Evolutionary conservation across 2,888 invertebrate genomes (phyloP), one percentile per base, ranked within the genome.

Genomic region (Lordiphosa andalusiaca): DNA sequence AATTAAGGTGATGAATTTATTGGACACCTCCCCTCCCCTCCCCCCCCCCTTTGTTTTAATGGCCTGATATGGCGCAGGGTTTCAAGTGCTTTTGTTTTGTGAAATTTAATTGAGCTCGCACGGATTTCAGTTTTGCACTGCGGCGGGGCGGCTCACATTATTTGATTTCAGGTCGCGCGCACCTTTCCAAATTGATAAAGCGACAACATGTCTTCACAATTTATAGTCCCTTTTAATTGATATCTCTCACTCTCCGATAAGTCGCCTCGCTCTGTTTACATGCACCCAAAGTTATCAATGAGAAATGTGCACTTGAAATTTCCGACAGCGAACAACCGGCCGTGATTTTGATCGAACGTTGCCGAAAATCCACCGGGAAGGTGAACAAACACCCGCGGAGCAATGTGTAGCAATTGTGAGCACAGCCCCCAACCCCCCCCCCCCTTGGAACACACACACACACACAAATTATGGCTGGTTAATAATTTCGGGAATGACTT

Each of bases 1-100:
- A 78, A 81, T 78, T 83, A 78, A 81, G 71, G 67, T 78, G 84
- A 83, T 78, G 73, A 76, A 83, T 83, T 77, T 83, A 77, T 80
- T 56, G 65, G 47, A 6, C 30, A 35, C 47, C 49, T 48, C 13
- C 25, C 9, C 41, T 35, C 23, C 16, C 13, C 36, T 16, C 23
- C 42, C 12, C 50, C 7, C 30, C 6, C 39, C 44, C 53, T 56
- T 48, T 30, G 30, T 30, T 30, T 30, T 30, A 30, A 48, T 56
- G 46, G 54, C 56, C 65, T 13, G 71, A 71, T 77, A 75, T 52
- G 58, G 46, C 39, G 21, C 13, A 12, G 35, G 19, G 48, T 47
- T 59, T 61, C 61, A 76, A 80, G 70, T 72, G 73, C 61, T 49
- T 10, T 52, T 16, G 42, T 35, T 44, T 38, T 21, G 46, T 46